These are phyloP conservation scores for Henricia sp. DNA, from an alignment of 53 echinoderm and acorn worm genomes.

Conservation along the genomic window DNA sequence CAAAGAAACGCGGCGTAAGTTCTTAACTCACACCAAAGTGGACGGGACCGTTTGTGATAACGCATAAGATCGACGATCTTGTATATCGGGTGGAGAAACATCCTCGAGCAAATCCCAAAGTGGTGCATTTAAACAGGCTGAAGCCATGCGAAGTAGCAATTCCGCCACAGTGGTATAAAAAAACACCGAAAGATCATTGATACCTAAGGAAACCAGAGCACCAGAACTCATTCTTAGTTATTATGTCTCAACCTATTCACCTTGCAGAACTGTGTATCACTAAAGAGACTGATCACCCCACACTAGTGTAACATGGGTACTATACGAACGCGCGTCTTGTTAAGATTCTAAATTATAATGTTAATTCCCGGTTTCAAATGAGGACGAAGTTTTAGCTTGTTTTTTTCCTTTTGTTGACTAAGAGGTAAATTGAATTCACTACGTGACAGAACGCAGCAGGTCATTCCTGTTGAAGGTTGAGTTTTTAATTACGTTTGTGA, in stretches of 20 bases:
- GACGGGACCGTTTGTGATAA: neutral
- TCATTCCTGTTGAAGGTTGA: no score
- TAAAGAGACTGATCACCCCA: neutral
- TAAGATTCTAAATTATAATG: no score
- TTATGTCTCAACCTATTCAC: neutral
- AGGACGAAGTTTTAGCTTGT: no score
- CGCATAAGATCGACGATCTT: conserved; percentile 8
- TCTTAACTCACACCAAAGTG: neutral
- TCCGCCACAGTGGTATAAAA: conserved; percentile 12
- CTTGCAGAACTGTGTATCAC: neutral
- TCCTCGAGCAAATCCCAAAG: neutral
- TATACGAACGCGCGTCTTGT: neutral
- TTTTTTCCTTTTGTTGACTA: no score
- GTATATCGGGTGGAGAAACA: conserved; percentile 4
- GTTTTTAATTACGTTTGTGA: no score
- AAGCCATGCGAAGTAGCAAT: neutral
- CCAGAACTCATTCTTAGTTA: neutral
- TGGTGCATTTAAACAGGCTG: conserved; percentile 22
- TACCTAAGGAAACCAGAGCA: neutral
- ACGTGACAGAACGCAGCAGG: no score
- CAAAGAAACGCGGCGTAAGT: conserved; percentile 9
- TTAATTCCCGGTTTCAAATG: no score
- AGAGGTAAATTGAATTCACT: no score
- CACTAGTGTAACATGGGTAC: neutral
- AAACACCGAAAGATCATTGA: neutral